These are phyloP conservation scores for Agapornis canus DNA, from an alignment of 2,797 vertebrate species.

Conservation along the genomic window DNA sequence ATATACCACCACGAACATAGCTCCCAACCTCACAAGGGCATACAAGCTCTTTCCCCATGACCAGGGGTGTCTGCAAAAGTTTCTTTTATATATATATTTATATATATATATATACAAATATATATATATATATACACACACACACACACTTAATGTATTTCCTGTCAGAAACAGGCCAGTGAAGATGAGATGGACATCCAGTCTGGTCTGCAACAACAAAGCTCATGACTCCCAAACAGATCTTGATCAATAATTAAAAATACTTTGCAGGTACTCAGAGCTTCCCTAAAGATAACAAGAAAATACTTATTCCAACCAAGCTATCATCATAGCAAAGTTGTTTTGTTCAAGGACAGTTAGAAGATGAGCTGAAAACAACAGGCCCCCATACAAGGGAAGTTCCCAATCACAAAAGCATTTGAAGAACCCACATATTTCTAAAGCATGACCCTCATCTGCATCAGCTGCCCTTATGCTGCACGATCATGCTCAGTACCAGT, in stretches of 20 bases:
- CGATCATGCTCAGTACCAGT: rapidly evolving
- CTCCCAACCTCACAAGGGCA: too few relatives aligned
- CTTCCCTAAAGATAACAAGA: neutral
- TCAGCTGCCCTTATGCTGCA: neutral
- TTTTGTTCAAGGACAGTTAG: neutral
- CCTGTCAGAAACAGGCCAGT: neutral
- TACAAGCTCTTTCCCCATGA: too few relatives aligned
- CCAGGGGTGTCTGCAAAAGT: too few relatives aligned
- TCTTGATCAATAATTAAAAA: neutral
- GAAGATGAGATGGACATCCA: neutral
- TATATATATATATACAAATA: too few relatives aligned
- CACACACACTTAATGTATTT: neutral
- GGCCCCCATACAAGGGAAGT: neutral
- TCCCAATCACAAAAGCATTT: neutral
- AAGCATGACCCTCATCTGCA: neutral
- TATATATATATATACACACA: neutral
- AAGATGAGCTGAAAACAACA: neutral
- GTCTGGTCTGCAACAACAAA: neutral
- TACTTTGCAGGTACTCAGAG: neutral
- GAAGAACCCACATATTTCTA: neutral
- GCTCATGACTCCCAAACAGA: neutral
- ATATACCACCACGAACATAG: too few relatives aligned
- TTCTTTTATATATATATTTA: too few relatives aligned
- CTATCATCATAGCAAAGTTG: neutral
- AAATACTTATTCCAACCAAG: neutral